These are phyloP conservation scores for Tadarida brasiliensis DNA, from an alignment of 2,797 vertebrate genomes.

Conservation along the genomic window DNA sequence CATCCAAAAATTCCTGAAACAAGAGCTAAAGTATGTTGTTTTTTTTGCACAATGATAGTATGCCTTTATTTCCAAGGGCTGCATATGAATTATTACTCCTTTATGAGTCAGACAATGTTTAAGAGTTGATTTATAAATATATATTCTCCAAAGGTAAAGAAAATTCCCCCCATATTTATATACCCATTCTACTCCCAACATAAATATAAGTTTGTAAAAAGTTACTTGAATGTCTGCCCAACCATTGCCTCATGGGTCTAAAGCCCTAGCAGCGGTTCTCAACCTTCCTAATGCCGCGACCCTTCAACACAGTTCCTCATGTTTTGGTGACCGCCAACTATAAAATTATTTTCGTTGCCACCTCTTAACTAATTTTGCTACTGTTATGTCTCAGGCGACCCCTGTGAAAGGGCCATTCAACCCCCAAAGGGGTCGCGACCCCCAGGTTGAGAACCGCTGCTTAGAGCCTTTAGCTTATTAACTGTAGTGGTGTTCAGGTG, in stretches of 20 bases:
- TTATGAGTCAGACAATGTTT: constrained; percentile 26
- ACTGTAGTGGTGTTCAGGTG: not conserved
- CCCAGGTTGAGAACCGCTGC: no score
- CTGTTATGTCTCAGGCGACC: no score
- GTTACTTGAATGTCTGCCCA: not conserved
- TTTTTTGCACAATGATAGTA: not conserved
- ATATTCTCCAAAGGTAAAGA: not conserved
- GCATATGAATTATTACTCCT: not conserved
- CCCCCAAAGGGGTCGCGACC: no score
- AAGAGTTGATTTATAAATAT: not conserved
- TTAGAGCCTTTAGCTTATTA: not conserved
- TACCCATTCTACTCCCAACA: not conserved
- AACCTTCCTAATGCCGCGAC: no score
- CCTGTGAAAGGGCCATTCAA: no score
- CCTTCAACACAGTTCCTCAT: no score
- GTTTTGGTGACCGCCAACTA: no score
- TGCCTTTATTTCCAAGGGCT: constrained; percentile 29
- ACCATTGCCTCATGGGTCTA: not conserved
- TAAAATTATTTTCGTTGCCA: no score
- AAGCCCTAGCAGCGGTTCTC: no score
- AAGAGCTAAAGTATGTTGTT: not conserved
- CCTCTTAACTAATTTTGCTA: no score
- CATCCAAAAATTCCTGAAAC: not conserved
- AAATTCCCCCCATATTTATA: not conserved
- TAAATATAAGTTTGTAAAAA: not conserved